Evolutionary conservation across 2,888 invertebrate species (phyloP).

Genomic region (Sesamia inferens): DNA sequence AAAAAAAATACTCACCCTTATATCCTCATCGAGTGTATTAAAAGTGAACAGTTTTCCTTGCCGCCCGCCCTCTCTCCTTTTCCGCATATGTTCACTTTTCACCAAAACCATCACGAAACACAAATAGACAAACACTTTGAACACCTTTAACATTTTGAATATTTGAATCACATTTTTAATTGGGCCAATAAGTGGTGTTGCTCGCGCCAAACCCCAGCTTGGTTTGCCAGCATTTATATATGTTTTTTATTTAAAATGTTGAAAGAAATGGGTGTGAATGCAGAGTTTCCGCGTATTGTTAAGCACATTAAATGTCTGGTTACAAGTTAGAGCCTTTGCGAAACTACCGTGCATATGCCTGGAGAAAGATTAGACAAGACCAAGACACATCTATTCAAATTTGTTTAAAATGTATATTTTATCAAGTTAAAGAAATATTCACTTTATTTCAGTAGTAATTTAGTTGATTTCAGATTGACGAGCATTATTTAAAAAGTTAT

Average conservation of each 20-base stretch:
- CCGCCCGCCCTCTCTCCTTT: conserved; percentile 60
- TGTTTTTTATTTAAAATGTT: conserved; percentile 76
- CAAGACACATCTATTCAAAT: neutral
- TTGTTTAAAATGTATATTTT: too few species aligned
- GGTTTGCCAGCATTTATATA: conserved; percentile 75
- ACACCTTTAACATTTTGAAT: conserved; percentile 68
- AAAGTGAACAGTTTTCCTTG: conserved; percentile 89
- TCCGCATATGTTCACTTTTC: conserved; percentile 65
- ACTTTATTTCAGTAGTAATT: too few species aligned
- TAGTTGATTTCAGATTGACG: too few species aligned
- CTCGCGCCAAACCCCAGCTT: conserved; percentile 67
- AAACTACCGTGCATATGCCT: conserved; percentile 34
- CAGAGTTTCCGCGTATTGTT: conserved; percentile 83
- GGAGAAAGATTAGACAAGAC: conserved; percentile 53
- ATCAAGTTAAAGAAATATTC: too few species aligned
- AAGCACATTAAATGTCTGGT: conserved; percentile 65
- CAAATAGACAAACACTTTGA: conserved; percentile 62
- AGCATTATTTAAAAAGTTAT: too few species aligned
- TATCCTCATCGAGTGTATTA: conserved; percentile 86
- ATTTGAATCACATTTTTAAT: conserved; percentile 63
- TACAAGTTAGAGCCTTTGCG: conserved; percentile 61
- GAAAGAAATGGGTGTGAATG: conserved; percentile 71
- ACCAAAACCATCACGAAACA: conserved; percentile 64
- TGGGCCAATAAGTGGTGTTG: conserved; percentile 72
- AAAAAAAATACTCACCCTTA: conserved; percentile 85